Evolutionary conservation across 1,140 invertebrate species (phyloP).

Genomic region (Neodiprion virginianus): DNA sequence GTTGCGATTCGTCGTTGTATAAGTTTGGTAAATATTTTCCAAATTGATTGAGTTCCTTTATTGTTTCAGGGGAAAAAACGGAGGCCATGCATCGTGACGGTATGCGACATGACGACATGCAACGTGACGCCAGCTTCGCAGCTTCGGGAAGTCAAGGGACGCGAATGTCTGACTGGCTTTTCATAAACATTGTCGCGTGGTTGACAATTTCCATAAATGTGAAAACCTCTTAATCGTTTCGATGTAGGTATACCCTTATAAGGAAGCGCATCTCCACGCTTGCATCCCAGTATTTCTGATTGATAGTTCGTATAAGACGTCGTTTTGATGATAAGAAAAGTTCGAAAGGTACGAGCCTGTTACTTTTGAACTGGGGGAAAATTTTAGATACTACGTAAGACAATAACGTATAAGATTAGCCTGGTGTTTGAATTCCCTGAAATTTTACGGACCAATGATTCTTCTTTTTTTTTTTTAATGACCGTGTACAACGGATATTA

Average conservation of each 20-base stretch:
- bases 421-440: no score
- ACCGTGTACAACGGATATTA: no score
- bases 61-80: constrained; percentile 56
- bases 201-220: neutral
- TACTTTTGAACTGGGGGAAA: neutral
- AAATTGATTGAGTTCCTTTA: constrained; percentile 8
- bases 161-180: neutral
- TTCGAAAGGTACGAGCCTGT: neutral
- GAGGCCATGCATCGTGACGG: constrained; percentile 61
- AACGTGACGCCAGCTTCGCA: constrained; percentile 52
- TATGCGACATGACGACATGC: constrained; percentile 61
- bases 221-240: neutral
- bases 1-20: no score
- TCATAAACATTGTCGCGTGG: neutral
- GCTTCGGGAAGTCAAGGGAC: constrained; percentile 23
- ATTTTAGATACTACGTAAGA: neutral
- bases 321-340: neutral
- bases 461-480: no score
- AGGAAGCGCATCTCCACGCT: neutral
- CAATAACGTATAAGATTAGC: neutral
- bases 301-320: neutral
- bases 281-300: constrained; percentile 13
- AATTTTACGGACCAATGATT: no score
- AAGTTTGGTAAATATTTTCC: constrained; percentile 11
- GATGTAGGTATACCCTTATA: no score